Evolutionary conservation across 1,140 invertebrate genomes (phyloP).

Genomic region (Cydia splendana): DNA sequence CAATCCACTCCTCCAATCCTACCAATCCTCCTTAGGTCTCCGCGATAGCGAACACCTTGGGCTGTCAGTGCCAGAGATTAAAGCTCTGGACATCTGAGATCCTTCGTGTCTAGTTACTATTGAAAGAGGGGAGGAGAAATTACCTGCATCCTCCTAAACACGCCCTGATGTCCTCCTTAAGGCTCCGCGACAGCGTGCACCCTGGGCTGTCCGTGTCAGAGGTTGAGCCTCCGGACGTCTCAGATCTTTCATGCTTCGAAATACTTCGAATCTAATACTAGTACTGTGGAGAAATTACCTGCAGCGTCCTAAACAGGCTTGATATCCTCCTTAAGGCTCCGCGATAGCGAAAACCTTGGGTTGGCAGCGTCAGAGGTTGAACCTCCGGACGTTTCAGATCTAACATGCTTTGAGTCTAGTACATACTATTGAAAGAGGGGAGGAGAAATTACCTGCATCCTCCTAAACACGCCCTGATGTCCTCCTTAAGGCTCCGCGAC

Average conservation of each 20-base stretch:
- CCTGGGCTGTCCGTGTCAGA: constrained; percentile 64
- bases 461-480: constrained; percentile 67
- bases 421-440: constrained; percentile 27
- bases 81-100: constrained; percentile 49
- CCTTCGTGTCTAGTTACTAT: constrained; percentile 49
- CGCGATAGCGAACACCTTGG: constrained; percentile 64
- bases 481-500: constrained; percentile 68
- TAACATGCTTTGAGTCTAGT: constrained; percentile 55
- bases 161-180: constrained; percentile 70
- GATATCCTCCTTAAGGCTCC: constrained; percentile 71
- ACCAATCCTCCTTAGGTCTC: constrained; percentile 69
- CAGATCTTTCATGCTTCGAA: constrained; percentile 63
- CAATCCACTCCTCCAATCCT: too few relatives aligned
- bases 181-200: constrained; percentile 65
- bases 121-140: background rate
- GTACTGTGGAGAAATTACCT: constrained; percentile 41
- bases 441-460: constrained; percentile 53
- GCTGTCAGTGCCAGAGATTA: constrained; percentile 58
- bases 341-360: constrained; percentile 62
- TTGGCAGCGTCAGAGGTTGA: constrained; percentile 59
- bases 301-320: constrained; percentile 65
- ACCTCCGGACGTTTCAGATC: constrained; percentile 50
- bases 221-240: constrained; percentile 41
- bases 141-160: constrained; percentile 67
- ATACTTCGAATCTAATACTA: constrained; percentile 49